Evolutionary conservation across 2,113 vertebrate genomes (phyloP), one percentile per base, ranked within the genome.

Genomic region (Gila orcuttii): DNA sequence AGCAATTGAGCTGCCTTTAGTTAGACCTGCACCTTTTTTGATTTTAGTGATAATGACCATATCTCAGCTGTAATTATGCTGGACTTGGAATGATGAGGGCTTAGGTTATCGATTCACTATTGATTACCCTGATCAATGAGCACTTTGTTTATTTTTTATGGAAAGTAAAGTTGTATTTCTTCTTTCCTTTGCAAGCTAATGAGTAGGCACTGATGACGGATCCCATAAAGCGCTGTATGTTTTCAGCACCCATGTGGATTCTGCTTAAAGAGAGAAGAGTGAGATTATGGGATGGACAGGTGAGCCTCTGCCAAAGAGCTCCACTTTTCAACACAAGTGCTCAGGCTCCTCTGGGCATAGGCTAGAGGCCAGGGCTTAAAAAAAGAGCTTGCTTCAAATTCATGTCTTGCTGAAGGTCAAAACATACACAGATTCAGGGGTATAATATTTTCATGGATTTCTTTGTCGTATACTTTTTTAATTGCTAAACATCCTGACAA

Each of bases 71-170:
- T 93, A 95, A 95, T 95, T 95, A 94, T 85, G 91, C 91, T 87
- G 86, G 87, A 85, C 91, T 94, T 90, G 92, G 92, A 94, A 95
- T 94, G 93, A 96, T 95, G 94, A 95, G 90, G 92, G 92, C 93
- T 95, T 95, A 94, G 91, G 91, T 93, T 95, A 95, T 95, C 93
- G 94, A 96, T 95, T 92, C 60, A 57, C 59, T 78, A 95, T 95
- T 91, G 95, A 95, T 94, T 88, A 39, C 2, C 28, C 85, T 94
- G 94, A 95, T 95, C 94, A 93, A 95, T 95, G 93, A 93, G 89
- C 91, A 93, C 93, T 95, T 95, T 94, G 93, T 92, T 94, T 93
- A 91, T 86, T 87, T 91, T 93, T 91, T 91, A 93, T 93, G 88
- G 91, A 94, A 93, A 92, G 91, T 86, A 69, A 90, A 91, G 90